Base-by-base conservation (phyloP, 2,888 invertebrate species). In the Alloplasta piceator region DNA sequence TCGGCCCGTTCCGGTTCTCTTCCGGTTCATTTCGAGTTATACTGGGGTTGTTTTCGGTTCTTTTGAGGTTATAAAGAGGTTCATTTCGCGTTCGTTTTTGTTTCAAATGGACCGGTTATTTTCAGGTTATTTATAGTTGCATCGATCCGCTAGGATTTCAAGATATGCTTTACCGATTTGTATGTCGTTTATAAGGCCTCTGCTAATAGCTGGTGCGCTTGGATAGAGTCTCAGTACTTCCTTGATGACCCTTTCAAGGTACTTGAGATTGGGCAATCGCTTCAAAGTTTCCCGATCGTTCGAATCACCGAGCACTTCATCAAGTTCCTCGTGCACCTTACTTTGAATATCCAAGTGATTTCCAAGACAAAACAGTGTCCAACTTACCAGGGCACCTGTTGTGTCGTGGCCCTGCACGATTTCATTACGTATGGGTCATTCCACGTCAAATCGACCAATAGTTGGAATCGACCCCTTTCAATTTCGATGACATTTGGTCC, bases 161-260 rank as follows among this genome's bases (percentile, higher is more conserved):
- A 26, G 26, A 26, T 3, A 26, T 26, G 3, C 26, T 75, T 78
- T 85, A 90, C 93, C 92, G 77, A 93, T 86, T 75, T 89, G 81
- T 5, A 93, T 86, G 83, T 94, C 94, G 81, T 93, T 92, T 0
- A 88, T 87, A 3, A 94, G 82, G 38, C 85, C 85, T 63, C 94
- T 91, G 14, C 93, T 92, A 79, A 93, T 92, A 50, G 92, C 87
- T 0, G 94, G 94, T 12, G 93, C 94, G 6, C 94, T 92, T 0
- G 94, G 93, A 89, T 93, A 94, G 5, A 94, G 85, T 67, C 94
- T 91, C 9, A 94, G 86, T 0, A 93, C 92, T 89, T 95, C 94
- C 85, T 94, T 94, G 43, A 94, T 93, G 0, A 94, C 93, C 56
- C 94, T 92, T 84, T 94, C 94, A 77, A 94, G 88, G 87, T 94